A percentile compares a stretch with the other conserved stretches of the same genome.
Conservation (phyloP, 1,140 invertebrate species). For the Laupala kohalensis region DNA sequence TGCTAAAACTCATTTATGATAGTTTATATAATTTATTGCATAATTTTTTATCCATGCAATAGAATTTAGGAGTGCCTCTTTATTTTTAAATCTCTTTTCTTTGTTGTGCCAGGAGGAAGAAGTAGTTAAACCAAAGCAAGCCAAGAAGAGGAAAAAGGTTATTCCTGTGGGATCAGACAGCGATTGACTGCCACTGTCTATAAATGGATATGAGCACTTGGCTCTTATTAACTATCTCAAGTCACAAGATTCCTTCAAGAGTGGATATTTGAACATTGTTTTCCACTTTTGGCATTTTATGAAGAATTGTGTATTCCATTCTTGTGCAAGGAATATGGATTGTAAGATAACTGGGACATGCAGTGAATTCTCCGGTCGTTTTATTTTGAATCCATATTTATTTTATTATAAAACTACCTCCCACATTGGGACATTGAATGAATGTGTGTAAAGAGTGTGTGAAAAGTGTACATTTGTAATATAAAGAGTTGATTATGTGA, state of each 20-base stretch:
- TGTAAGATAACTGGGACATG: background rate
- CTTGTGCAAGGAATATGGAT: slow-evolving; percentile 7
- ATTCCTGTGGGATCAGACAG: slow-evolving; percentile 63
- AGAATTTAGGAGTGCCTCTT: no score
- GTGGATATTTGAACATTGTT: background rate
- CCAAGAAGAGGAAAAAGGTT: slow-evolving; percentile 73
- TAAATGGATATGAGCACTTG: background rate
- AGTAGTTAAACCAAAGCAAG: slow-evolving; percentile 68
- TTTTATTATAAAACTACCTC: slow-evolving; percentile 8
- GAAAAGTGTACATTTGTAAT: slow-evolving; percentile 9
- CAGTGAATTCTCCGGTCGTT: background rate
- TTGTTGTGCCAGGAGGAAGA: slow-evolving; percentile 55
- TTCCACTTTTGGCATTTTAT: slow-evolving; percentile 7
- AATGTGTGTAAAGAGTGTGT: slow-evolving; percentile 5
- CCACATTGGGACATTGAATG: slow-evolving; percentile 15
- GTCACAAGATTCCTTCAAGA: background rate
- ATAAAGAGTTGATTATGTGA: slow-evolving; percentile 4
- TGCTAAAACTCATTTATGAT: slow-evolving; percentile 19
- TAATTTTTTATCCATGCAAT: background rate
- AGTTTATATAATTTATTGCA: background rate
- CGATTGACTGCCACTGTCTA: slow-evolving; percentile 42
- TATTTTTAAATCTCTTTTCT: background rate
- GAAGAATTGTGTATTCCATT: slow-evolving; percentile 8
- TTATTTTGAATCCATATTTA: slow-evolving; percentile 11
- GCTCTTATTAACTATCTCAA: background rate